phyloP scores from a whole-genome alignment of 2,888 invertebrate species.

The Archaeoteleia sp. region DNA sequence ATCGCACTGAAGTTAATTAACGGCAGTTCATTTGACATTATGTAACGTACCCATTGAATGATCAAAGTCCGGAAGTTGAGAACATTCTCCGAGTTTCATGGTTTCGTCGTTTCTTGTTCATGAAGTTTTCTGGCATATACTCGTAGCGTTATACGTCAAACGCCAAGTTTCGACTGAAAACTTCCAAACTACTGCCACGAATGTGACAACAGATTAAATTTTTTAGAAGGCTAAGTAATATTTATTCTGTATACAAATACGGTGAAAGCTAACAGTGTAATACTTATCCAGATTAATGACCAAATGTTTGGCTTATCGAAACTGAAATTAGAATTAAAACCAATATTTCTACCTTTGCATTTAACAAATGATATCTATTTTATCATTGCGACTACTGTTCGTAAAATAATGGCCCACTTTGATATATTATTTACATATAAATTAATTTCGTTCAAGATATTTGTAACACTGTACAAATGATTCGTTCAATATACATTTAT shows the following conservation, averaged over 20 bases:
- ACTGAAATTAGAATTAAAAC: neutral
- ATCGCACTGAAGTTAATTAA: no score
- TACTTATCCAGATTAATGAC: neutral
- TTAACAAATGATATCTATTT: no score
- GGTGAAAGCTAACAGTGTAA: neutral
- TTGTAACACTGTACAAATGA: no score
- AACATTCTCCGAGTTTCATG: conserved; percentile 7
- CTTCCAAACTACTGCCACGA: conserved; percentile 8
- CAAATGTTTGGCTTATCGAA: neutral
- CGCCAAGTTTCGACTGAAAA: conserved; percentile 13
- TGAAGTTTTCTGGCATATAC: conserved; percentile 9
- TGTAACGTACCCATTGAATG: conserved; percentile 6
- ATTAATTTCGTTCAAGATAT: no score
- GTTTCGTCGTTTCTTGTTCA: conserved; percentile 7
- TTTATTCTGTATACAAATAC: conserved; percentile 9
- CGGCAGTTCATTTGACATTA: conserved; percentile 14
- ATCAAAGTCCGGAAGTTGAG: conserved; percentile 9
- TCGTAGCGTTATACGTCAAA: conserved; percentile 15
- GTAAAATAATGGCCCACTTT: no score
- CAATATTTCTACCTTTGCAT: no score
- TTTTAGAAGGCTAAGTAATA: conserved; percentile 4
- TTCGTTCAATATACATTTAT: no score
- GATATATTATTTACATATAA: no score
- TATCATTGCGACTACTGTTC: no score
- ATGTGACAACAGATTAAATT: conserved; percentile 10